phyloP scores from a whole-genome alignment of 2,888 invertebrate species.

The Biston stratarius region DNA sequence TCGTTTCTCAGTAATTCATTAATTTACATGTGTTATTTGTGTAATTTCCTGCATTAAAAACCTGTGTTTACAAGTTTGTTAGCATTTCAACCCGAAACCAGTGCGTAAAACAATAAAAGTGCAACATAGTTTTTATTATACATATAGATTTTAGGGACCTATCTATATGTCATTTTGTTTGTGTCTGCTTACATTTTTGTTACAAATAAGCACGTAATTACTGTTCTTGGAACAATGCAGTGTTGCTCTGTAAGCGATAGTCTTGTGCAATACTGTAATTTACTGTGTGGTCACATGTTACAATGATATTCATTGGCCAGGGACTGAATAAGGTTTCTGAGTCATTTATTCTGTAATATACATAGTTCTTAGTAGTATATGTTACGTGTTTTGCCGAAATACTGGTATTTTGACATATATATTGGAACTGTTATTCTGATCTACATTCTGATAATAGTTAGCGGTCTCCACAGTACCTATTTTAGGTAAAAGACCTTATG shows the following conservation, averaged over 20 bases:
- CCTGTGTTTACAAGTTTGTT: conserved; percentile 14
- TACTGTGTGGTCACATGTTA: not conserved
- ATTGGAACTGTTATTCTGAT: conserved; percentile 20
- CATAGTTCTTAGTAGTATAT: conserved; percentile 9
- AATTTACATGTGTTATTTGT: conserved; percentile 44
- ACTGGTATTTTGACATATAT: conserved; percentile 22
- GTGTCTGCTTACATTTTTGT: conserved; percentile 49
- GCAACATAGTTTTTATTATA: conserved; percentile 34
- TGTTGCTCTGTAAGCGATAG: conserved; percentile 12
- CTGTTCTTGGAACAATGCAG: conserved; percentile 25
- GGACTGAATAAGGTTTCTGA: conserved; percentile 8
- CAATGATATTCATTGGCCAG: not conserved
- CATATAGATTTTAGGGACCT: conserved; percentile 6
- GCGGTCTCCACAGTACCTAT: not conserved
- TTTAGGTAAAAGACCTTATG: not conserved
- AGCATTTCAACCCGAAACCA: conserved; percentile 8
- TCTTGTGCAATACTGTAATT: conserved; percentile 11
- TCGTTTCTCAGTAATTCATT: conserved; percentile 40
- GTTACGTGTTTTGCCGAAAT: conserved; percentile 24
- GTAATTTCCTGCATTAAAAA: conserved; percentile 21
- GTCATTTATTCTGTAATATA: conserved; percentile 30
- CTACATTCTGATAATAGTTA: not conserved
- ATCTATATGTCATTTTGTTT: conserved; percentile 53
- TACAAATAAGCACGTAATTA: conserved; percentile 39
- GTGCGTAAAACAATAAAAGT: conserved; percentile 27